A percentile compares a stretch with the other conserved stretches of the same genome.
Conservation (phyloP, 2,888 invertebrate species). For the Drosophila barbarae region DNA sequence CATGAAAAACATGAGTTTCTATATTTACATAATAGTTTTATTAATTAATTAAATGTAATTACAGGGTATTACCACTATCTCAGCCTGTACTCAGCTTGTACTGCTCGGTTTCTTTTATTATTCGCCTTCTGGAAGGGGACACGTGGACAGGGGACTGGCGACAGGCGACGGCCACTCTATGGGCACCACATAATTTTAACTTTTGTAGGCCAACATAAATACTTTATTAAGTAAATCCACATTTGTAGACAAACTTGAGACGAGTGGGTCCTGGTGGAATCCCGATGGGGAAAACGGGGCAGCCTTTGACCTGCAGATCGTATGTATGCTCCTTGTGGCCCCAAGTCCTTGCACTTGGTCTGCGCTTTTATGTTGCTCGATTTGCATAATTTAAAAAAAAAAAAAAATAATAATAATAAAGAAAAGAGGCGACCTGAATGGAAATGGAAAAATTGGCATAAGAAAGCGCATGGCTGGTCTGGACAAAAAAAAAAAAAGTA, state of each 20-base stretch:
- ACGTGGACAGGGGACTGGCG: not conserved
- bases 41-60: too few species aligned
- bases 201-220: slow-evolving; percentile 59
- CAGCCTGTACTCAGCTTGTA: not conserved
- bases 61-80: not conserved
- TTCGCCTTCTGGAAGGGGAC: slow-evolving; percentile 36
- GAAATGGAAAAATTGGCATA: slow-evolving; percentile 27
- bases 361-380: slow-evolving; percentile 35
- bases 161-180: slow-evolving; percentile 24
- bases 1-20: not conserved
- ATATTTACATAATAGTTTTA: too few species aligned
- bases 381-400: slow-evolving; percentile 52
- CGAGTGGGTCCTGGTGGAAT: slow-evolving; percentile 21
- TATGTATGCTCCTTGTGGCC: slow-evolving; percentile 4
- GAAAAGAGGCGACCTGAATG: slow-evolving; percentile 5
- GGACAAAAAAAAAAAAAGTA: slow-evolving; percentile 5
- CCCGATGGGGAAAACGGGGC: not conserved
- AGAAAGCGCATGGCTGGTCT: slow-evolving; percentile 22
- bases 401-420: not conserved
- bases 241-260: slow-evolving; percentile 52
- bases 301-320: slow-evolving; percentile 33
- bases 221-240: slow-evolving; percentile 62
- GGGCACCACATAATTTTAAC: slow-evolving; percentile 49
- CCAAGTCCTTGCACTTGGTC: slow-evolving; percentile 22
- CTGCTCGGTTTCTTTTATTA: slow-evolving; percentile 24